Evolutionary conservation across 2,888 invertebrate species (phyloP), one percentile per base, ranked within the genome.

Genomic region (Dasypogon diadema): DNA sequence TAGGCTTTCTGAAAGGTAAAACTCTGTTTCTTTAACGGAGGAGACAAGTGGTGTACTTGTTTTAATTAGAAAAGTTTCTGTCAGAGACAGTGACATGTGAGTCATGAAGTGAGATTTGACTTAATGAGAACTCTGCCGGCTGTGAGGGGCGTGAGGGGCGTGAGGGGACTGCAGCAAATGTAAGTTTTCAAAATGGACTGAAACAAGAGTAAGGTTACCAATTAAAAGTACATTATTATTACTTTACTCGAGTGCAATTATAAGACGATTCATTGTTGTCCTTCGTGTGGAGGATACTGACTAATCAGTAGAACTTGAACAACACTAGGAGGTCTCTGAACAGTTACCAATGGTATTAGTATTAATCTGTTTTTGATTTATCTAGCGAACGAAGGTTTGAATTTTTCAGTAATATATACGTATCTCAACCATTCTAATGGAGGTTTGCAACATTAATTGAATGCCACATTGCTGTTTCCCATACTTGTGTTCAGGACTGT

Each of bases 61-160:
- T 75, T 75, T 75, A 75, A 75, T 75, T 75, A 75, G 75, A 75
- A 75, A 75, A 75, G 22, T 75, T 75, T 68, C 55, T 37, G 46
- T 16, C 51, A 51, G 48, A 68, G 26, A 68, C 68, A 68, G 68
- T 51, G 68, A 68, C 68, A 68, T 68, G 68, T 68, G 68, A 68
- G 68, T 21, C 51, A 30, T 51, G 68, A 51, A 51, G 51, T 30
- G 51, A 68, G 51, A 68, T 24, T 51, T 51, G 68, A 48, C 51
- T 68, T 68, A 68, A 68, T 68, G 68, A 68, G 68, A 51, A 30
- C 30, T 56, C 14, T 26, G 56, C 14, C 30, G 12, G 24, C n/a
- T n/a, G n/a, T n/a, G n/a, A n/a, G n/a, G n/a, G n/a, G n/a, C n/a
- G n/a, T 8, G n/a, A 8, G 6, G 18, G 10, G 55, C 8, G 5